phyloP scores from a whole-genome alignment of 2,888 invertebrate genomes.

The Bombylius discolor region DNA sequence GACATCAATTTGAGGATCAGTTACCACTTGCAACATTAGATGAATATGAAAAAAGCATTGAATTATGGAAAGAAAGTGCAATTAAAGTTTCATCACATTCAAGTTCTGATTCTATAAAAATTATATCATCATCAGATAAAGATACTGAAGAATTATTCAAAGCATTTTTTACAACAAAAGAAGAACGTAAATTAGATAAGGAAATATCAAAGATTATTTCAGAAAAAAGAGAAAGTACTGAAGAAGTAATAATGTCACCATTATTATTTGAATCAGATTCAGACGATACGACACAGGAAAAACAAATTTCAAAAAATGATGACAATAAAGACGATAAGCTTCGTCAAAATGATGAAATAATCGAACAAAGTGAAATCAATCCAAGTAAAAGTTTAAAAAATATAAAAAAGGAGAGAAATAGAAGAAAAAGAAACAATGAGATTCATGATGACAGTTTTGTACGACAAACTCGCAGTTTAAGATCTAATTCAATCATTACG shows the following conservation, averaged over 20 bases:
- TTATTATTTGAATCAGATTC: constrained; percentile 29
- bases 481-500: constrained; percentile 1
- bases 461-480: not conserved
- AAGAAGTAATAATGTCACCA: constrained; percentile 29
- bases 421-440: not conserved
- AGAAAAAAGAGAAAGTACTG: constrained; percentile 15
- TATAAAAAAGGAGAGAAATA: not conserved
- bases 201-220: not conserved
- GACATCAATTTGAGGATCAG: constrained; percentile 28
- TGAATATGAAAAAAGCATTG: constrained; percentile 24
- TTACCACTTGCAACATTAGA: constrained; percentile 26
- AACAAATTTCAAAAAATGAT: not conserved
- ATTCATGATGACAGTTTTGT: not conserved
- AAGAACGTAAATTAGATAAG: constrained; percentile 5
- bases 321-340: not conserved
- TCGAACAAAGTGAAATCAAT: not conserved
- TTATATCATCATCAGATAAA: constrained; percentile 18
- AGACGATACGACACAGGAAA: constrained; percentile 16
- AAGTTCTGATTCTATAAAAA: constrained; percentile 15
- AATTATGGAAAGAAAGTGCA: constrained; percentile 21
- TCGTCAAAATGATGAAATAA: not conserved
- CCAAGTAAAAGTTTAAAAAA: not conserved
- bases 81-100: constrained; percentile 14
- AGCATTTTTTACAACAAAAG: constrained; percentile 8
- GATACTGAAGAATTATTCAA: constrained; percentile 25